Evolutionary conservation across 2,888 invertebrate genomes (phyloP).

Genomic region (Cyrtodaria siliqua): DNA sequence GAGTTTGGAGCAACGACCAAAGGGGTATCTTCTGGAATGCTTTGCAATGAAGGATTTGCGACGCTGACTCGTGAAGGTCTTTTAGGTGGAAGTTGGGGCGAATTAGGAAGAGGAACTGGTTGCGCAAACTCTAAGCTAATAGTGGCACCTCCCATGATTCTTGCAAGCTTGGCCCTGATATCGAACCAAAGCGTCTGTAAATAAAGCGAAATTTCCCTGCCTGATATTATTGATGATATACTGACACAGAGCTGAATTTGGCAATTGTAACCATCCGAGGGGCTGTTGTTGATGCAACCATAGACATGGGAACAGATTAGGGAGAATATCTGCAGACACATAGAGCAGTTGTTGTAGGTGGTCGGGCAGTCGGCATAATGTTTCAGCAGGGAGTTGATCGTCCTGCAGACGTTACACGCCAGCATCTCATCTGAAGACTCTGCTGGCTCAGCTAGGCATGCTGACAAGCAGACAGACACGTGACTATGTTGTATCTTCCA

Average conservation of each 20-base stretch:
- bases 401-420: slow-evolving; percentile 35
- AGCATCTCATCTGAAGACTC: slow-evolving; percentile 38
- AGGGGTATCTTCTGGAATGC: slow-evolving; percentile 32
- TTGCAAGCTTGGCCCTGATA: slow-evolving; percentile 46
- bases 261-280: slow-evolving; percentile 1
- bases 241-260: slow-evolving; percentile 28
- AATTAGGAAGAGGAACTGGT: not conserved
- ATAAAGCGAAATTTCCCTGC: slow-evolving; percentile 14
- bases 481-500: slow-evolving; percentile 9
- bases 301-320: slow-evolving; percentile 57
- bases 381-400: slow-evolving; percentile 43
- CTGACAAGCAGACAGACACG: slow-evolving; percentile 18
- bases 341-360: slow-evolving; percentile 32
- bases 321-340: slow-evolving; percentile 61
- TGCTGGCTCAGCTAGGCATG: slow-evolving; percentile 19
- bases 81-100: not conserved
- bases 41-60: slow-evolving; percentile 15
- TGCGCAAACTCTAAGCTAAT: not conserved
- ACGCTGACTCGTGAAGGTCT: not conserved
- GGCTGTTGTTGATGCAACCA: slow-evolving; percentile 30
- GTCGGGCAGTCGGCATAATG: slow-evolving; percentile 61
- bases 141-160: slow-evolving; percentile 41
- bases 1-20: slow-evolving; percentile 11
- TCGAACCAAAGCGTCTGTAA: slow-evolving; percentile 50
- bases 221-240: slow-evolving; percentile 15